Evolutionary conservation across 2,888 invertebrate species (phyloP).

Genomic region (Cistogaster globosa): DNA sequence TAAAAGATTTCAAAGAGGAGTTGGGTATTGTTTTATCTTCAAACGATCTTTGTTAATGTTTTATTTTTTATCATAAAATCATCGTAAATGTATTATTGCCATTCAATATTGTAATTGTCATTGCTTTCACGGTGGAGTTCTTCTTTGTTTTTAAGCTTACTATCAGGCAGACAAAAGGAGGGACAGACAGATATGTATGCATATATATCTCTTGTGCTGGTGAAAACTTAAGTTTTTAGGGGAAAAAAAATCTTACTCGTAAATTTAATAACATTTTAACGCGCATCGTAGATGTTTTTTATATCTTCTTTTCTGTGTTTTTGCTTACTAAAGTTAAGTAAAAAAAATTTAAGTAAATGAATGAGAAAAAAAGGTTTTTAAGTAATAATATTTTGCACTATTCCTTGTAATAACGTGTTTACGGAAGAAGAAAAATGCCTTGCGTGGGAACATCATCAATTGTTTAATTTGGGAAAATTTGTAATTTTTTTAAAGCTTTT

Average conservation of each 20-base stretch:
- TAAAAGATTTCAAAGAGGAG: constrained; percentile 39
- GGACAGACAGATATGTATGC: background rate
- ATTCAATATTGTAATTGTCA: constrained; percentile 50
- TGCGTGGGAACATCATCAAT: constrained; percentile 73
- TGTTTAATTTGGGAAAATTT: constrained; percentile 56
- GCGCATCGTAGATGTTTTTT: constrained; percentile 58
- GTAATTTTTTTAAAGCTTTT: constrained; percentile 39
- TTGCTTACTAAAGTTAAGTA: constrained; percentile 34
- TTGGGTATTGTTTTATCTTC: constrained; percentile 20
- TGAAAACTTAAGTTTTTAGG: constrained; percentile 37
- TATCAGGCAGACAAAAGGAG: background rate
- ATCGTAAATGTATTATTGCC: constrained; percentile 62
- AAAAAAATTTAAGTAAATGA: background rate
- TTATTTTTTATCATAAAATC: constrained; percentile 57
- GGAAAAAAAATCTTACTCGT: constrained; percentile 26
- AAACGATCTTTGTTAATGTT: constrained; percentile 11
- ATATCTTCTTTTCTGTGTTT: constrained; percentile 13
- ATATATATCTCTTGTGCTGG: background rate
- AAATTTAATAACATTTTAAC: constrained; percentile 52
- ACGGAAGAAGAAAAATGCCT: constrained; percentile 72
- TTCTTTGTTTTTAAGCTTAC: constrained; percentile 17
- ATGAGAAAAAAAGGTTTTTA: constrained; percentile 17
- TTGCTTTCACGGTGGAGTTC: constrained; percentile 44
- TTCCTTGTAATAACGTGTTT: constrained; percentile 52
- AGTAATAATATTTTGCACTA: constrained; percentile 3